A percentile compares a stretch with the other conserved stretches of the same genome.
Conservation (phyloP, 2,113 vertebrate species). For the Psilopogon haemacephalus region DNA sequence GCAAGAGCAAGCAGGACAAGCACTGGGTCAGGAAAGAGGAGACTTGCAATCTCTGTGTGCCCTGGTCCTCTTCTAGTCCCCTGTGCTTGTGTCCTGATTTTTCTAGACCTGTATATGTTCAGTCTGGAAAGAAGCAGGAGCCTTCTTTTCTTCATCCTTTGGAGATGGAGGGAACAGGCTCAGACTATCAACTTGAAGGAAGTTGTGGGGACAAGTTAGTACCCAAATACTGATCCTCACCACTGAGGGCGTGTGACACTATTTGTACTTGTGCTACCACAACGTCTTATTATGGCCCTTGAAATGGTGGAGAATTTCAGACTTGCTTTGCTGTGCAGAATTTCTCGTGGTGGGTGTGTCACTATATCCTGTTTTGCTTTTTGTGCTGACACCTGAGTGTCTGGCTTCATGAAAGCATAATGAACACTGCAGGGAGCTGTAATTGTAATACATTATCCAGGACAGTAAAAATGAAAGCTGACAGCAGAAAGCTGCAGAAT, state of each 20-base stretch:
- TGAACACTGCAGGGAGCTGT: not conserved
- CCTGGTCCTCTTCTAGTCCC: not conserved
- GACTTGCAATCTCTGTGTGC: not conserved
- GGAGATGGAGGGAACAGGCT: not conserved
- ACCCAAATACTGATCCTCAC: not conserved
- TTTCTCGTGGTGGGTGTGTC: not conserved
- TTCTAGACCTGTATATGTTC: not conserved
- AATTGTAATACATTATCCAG: not conserved
- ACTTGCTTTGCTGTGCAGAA: not conserved
- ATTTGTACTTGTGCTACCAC: not conserved
- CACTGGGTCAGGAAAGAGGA: not conserved
- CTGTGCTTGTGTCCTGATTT: not conserved
- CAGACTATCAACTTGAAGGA: not conserved
- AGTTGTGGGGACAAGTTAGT: too few species aligned
- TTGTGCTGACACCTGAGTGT: accelerated
- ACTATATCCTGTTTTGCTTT: not conserved
- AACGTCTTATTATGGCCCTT: not conserved
- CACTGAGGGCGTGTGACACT: accelerated
- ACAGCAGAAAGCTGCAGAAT: not conserved
- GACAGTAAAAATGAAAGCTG: not conserved
- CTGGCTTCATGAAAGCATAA: not conserved
- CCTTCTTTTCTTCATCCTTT: not conserved
- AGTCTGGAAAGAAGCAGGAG: not conserved
- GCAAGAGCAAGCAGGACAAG: not conserved
- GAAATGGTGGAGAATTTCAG: not conserved